Conservation (phyloP, 2,797 vertebrate species). For the Peromyscus melanophrys region DNA sequence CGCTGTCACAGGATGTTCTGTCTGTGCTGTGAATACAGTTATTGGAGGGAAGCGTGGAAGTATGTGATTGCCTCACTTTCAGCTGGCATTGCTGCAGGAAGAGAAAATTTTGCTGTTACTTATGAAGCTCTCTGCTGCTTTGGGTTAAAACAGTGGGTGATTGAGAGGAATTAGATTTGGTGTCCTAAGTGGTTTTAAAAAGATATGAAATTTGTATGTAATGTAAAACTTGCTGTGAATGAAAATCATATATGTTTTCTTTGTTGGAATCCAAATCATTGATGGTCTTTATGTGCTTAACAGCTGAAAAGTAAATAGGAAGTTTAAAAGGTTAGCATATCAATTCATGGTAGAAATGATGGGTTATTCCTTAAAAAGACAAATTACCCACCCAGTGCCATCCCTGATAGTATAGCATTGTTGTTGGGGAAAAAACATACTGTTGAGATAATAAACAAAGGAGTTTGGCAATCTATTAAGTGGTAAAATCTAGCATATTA, state of each 20-base stretch:
- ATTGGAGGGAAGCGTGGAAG: slow-evolving; percentile 36
- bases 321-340: slow-evolving; percentile 67
- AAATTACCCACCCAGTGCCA: slow-evolving; percentile 72
- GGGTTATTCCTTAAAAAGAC: slow-evolving; percentile 70
- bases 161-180: slow-evolving; percentile 40
- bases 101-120: slow-evolving; percentile 20
- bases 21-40: slow-evolving; percentile 51
- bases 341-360: slow-evolving; percentile 74
- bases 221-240: slow-evolving; percentile 44
- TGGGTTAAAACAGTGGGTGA: slow-evolving; percentile 65
- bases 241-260: slow-evolving; percentile 60
- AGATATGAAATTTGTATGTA: slow-evolving; percentile 47
- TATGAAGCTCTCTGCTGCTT: slow-evolving; percentile 43
- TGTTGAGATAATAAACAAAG: slow-evolving; percentile 74
- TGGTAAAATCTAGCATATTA: slow-evolving; percentile 71
- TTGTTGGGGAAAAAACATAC: slow-evolving; percentile 44
- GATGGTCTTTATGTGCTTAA: slow-evolving; percentile 56
- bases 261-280: not conserved
- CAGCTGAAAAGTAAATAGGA: slow-evolving; percentile 65
- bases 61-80: slow-evolving; percentile 26
- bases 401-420: slow-evolving; percentile 51
- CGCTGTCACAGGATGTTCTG: slow-evolving; percentile 41
- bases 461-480: slow-evolving; percentile 75
- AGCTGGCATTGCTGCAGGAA: not conserved
- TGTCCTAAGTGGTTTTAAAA: slow-evolving; percentile 58